Percentiles rank a stretch among this genome's conserved stretches.
phyloP scores from a whole-genome alignment of 1,140 invertebrate genomes.

The Pseudomyrmex sp. region DNA sequence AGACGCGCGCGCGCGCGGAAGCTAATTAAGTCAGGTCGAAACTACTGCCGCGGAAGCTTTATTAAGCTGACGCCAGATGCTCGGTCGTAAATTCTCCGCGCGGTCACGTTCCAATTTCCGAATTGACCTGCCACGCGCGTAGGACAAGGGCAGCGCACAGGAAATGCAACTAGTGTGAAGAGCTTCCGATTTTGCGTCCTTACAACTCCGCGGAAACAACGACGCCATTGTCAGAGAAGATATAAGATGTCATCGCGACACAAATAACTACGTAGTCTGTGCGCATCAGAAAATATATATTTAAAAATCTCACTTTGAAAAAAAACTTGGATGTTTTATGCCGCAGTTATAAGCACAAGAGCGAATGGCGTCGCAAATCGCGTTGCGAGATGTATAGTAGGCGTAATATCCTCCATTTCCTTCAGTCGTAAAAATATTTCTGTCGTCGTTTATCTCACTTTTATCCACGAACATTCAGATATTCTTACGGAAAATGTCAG shows the following conservation, averaged over 20 bases:
- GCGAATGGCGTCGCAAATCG: not conserved
- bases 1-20: conserved; percentile 17
- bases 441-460: conserved; percentile 41
- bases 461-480: conserved; percentile 42
- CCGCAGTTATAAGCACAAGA: not conserved
- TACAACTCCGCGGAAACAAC: not conserved
- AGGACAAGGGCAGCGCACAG: conserved; percentile 31
- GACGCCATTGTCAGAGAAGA: not conserved
- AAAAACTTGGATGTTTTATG: conserved; percentile 9
- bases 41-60: conserved; percentile 68
- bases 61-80: conserved; percentile 72
- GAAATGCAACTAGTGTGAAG: conserved; percentile 67
- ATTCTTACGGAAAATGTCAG: not conserved
- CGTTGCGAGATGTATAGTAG: not conserved
- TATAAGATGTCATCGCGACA: not conserved
- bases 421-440: conserved; percentile 22
- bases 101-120: conserved; percentile 72
- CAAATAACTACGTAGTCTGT: too few relatives aligned
- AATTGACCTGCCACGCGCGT: conserved; percentile 57
- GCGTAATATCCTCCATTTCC: conserved; percentile 18
- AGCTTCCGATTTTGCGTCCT: conserved; percentile 4
- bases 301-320: not conserved
- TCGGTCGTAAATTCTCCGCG: conserved; percentile 65
- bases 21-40: conserved; percentile 73
- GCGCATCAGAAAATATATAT: not conserved